Evolutionary conservation across 2,113 vertebrate genomes (phyloP).

Genomic region (Bufo bufo): DNA sequence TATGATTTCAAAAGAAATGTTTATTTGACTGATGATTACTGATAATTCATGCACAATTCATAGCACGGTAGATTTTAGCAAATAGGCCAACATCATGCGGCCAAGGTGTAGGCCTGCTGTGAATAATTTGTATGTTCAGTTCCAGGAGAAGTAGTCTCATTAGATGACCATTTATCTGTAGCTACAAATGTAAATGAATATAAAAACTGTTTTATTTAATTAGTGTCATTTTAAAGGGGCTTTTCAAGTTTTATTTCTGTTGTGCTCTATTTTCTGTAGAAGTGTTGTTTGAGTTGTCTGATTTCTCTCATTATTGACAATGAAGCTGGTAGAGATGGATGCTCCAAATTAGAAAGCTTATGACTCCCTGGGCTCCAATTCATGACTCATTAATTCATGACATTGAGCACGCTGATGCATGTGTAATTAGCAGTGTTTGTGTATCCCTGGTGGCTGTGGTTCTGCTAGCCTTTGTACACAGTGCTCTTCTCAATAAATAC

Average conservation of each 20-base stretch:
- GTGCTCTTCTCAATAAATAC: conserved; percentile 49
- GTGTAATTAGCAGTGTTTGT: conserved; percentile 59
- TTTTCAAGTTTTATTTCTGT: conserved; percentile 42
- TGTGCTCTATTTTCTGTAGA: conserved; percentile 23
- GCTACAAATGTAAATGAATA: conserved; percentile 22
- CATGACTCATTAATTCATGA: conserved; percentile 60
- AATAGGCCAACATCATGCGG: conserved; percentile 13
- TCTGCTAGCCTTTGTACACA: conserved; percentile 56
- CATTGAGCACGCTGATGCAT: conserved; percentile 58
- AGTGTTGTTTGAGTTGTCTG: conserved; percentile 54
- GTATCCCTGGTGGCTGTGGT: conserved; percentile 53
- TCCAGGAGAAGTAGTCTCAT: conserved; percentile 38
- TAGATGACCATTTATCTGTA: conserved; percentile 38
- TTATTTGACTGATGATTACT: neutral
- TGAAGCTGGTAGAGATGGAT: conserved; percentile 57
- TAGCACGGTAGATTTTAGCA: conserved; percentile 21
- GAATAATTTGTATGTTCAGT: conserved; percentile 45
- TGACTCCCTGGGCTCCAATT: conserved; percentile 58
- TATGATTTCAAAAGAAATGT: neutral
- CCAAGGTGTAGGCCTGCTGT: conserved; percentile 10
- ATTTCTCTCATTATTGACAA: conserved; percentile 57
- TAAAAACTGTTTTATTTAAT: conserved; percentile 37
- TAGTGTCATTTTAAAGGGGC: conserved; percentile 33
- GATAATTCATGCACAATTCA: conserved; percentile 25
- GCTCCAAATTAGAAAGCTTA: conserved; percentile 59